phyloP scores from a whole-genome alignment of 2,113 vertebrate species.

The Neolamprologus devosi region DNA sequence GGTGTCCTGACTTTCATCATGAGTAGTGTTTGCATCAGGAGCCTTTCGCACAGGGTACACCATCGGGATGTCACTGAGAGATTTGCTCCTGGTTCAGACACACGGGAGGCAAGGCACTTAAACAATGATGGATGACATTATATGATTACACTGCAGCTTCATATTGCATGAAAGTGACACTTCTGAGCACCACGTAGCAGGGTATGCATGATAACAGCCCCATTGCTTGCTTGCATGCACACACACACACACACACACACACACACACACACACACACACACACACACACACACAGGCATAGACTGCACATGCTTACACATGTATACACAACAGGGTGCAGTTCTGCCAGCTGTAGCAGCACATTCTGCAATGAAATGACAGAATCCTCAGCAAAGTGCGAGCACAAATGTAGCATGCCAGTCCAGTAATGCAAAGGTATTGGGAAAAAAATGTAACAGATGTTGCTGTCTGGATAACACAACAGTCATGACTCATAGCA shows the following conservation, averaged over 20 bases:
- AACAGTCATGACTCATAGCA: constrained; percentile 19
- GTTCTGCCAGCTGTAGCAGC: not conserved
- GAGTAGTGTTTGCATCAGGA: not conserved
- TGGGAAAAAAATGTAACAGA: not conserved
- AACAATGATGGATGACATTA: not conserved
- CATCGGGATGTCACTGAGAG: constrained; percentile 83
- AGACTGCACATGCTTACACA: not conserved
- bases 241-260: not conserved
- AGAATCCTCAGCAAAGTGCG: constrained; percentile 19
- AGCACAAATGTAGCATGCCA: constrained; percentile 1
- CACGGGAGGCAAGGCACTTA: not conserved
- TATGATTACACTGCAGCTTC: not conserved
- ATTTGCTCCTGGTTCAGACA: constrained; percentile 82
- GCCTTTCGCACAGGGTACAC: constrained; percentile 53
- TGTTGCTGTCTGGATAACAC: constrained; percentile 29
- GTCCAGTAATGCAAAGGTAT: constrained; percentile 4
- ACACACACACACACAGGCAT: not conserved
- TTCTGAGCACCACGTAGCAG: not conserved
- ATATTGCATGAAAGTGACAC: not conserved
- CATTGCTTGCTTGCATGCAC: fast-evolving
- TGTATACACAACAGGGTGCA: not conserved
- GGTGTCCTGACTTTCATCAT: not conserved
- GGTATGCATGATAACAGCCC: not conserved
- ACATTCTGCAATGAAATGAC: constrained; percentile 22
- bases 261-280: not conserved